These are phyloP conservation scores for Balanococcus diminutus DNA, from an alignment of 2,888 invertebrate genomes.

Conservation along the genomic window DNA sequence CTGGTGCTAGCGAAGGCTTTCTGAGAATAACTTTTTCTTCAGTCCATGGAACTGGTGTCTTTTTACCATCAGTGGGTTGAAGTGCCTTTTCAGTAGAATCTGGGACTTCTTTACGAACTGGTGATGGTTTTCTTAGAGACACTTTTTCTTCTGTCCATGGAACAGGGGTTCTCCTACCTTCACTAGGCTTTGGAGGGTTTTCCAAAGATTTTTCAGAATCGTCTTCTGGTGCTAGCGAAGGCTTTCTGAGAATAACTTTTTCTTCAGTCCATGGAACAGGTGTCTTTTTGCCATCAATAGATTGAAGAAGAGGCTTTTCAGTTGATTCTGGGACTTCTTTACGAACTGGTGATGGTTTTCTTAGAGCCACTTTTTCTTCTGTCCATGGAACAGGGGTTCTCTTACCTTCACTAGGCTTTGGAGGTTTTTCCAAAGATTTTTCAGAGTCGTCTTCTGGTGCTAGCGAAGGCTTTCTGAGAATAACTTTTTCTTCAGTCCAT, in stretches of 20 bases:
- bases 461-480: conserved; percentile 57
- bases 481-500: conserved; percentile 59
- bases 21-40: conserved; percentile 59
- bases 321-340: not conserved
- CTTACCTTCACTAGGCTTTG: not conserved
- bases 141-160: conserved; percentile 62
- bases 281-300: conserved; percentile 47
- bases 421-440: not conserved
- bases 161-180: conserved; percentile 57
- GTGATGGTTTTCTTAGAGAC: conserved; percentile 59
- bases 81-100: not conserved
- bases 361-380: conserved; percentile 61
- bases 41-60: conserved; percentile 60
- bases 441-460: conserved; percentile 52
- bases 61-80: conserved; percentile 57
- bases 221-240: not conserved
- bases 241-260: conserved; percentile 60
- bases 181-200: conserved; percentile 50
- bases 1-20: not conserved
- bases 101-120: not conserved
- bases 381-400: conserved; percentile 60
- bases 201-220: conserved; percentile 17
- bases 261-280: conserved; percentile 61
- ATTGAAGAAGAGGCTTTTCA: not conserved
- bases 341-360: conserved; percentile 57